These are phyloP conservation scores for Cataglyphis rosenhaueri DNA, from an alignment of 2,888 invertebrate genomes.

Conservation along the genomic window DNA sequence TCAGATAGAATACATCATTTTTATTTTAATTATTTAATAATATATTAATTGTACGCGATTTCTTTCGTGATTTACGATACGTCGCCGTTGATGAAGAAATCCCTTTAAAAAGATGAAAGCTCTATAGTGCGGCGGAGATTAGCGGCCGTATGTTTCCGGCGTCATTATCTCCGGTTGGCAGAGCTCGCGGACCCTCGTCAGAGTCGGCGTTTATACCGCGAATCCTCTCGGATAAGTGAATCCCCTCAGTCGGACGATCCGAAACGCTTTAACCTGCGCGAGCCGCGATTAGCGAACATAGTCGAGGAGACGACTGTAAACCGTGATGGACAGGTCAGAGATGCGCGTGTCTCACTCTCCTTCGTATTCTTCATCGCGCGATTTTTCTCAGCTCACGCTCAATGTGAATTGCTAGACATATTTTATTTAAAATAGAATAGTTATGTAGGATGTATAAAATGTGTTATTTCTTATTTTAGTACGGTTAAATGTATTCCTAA, in stretches of 20 bases:
- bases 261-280: conserved; percentile 55
- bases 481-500: neutral
- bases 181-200: conserved; percentile 61
- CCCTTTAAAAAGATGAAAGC: conserved; percentile 44
- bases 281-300: conserved; percentile 55
- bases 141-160: conserved; percentile 52
- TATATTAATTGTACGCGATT: conserved; percentile 28
- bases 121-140: conserved; percentile 20
- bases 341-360: conserved; percentile 8
- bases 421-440: neutral
- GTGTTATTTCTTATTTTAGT: neutral
- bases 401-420: neutral
- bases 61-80: conserved; percentile 41
- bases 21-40: conserved; percentile 21
- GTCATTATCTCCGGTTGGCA: conserved; percentile 63
- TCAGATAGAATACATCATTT: neutral
- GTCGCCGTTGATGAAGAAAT: conserved; percentile 54
- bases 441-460: neutral
- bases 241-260: conserved; percentile 52
- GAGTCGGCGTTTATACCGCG: conserved; percentile 60
- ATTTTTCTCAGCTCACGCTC: conserved; percentile 24
- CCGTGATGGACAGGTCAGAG: conserved; percentile 42
- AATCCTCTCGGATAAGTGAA: conserved; percentile 64
- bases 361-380: conserved; percentile 1
- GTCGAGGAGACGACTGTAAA: conserved; percentile 40